A percentile compares a stretch with the other conserved stretches of the same genome.
These are phyloP conservation scores for Andricus grossulariae DNA, from an alignment of 1,140 invertebrate genomes.

Conservation along the genomic window DNA sequence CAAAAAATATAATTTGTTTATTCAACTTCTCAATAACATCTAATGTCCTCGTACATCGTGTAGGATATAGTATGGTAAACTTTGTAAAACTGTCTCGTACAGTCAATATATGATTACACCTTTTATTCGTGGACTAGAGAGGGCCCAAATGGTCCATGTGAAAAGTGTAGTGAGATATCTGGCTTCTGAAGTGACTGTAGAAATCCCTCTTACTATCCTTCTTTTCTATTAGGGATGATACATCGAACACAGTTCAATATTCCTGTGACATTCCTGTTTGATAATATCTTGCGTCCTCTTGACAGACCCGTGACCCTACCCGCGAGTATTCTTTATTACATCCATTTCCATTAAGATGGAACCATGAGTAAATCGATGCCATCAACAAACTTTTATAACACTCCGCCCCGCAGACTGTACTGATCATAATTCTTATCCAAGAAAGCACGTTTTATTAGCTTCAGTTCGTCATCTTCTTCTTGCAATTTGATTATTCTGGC, in stretches of 20 bases:
- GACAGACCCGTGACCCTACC: no score
- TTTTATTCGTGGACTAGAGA: conserved; percentile 30
- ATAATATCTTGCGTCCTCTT: no score
- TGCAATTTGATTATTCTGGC: no score
- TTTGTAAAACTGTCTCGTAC: conserved; percentile 65
- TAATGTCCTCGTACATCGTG: conserved; percentile 54
- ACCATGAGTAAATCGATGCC: no score
- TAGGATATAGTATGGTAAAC: conserved; percentile 67
- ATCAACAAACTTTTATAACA: no score
- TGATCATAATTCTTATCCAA: no score
- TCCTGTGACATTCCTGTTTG: no score
- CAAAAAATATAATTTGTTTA: conserved; percentile 50
- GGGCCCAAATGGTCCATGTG: conserved; percentile 36
- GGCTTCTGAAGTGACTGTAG: conserved; percentile 12
- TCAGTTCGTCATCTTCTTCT: no score
- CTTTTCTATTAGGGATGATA: not conserved
- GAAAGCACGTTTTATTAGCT: no score
- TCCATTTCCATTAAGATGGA: no score
- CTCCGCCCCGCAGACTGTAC: no score
- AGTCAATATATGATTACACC: conserved; percentile 32
- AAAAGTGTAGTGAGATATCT: conserved; percentile 5
- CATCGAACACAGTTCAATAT: conserved; percentile 33
- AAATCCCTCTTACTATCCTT: conserved; percentile 12
- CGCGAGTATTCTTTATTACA: no score
- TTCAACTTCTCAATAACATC: conserved; percentile 59